phyloP scores from a whole-genome alignment of 2,888 invertebrate genomes.

The Graphium colonna region DNA sequence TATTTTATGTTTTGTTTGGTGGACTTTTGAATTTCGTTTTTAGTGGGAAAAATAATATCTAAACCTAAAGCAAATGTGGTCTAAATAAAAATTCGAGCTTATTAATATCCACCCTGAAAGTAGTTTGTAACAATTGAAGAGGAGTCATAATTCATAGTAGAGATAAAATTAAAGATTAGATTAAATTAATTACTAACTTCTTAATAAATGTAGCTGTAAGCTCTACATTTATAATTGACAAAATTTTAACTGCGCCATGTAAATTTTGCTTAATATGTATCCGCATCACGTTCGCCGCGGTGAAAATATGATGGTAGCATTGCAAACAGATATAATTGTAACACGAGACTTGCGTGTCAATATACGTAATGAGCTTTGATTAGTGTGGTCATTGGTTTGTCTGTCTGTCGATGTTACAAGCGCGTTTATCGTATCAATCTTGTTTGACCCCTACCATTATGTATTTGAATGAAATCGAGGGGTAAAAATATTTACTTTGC shows the following conservation, averaged over 20 bases:
- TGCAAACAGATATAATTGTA: constrained; percentile 54
- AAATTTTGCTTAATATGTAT: constrained; percentile 1
- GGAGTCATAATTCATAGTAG: too few species aligned
- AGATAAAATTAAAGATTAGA: too few species aligned
- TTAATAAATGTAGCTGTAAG: background rate
- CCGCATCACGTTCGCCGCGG: background rate
- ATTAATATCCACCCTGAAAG: too few species aligned
- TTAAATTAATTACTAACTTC: too few species aligned
- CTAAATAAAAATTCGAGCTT: too few species aligned
- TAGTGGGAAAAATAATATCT: too few species aligned
- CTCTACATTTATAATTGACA: background rate
- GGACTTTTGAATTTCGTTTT: too few species aligned
- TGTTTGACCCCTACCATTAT: background rate
- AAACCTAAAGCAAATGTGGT: too few species aligned
- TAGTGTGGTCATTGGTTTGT: constrained; percentile 42
- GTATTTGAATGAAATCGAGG: background rate
- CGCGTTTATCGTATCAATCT: constrained; percentile 26
- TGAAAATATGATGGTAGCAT: constrained; percentile 40
- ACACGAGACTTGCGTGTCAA: constrained; percentile 54
- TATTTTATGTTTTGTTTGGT: too few species aligned
- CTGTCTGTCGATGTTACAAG: constrained; percentile 39
- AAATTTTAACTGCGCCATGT: constrained; percentile 2
- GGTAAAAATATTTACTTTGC: background rate
- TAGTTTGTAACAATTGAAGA: too few species aligned
- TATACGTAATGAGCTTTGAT: constrained; percentile 66